Conservation (phyloP, 1,140 invertebrate genomes). For the Dufourea novaeangliae region DNA sequence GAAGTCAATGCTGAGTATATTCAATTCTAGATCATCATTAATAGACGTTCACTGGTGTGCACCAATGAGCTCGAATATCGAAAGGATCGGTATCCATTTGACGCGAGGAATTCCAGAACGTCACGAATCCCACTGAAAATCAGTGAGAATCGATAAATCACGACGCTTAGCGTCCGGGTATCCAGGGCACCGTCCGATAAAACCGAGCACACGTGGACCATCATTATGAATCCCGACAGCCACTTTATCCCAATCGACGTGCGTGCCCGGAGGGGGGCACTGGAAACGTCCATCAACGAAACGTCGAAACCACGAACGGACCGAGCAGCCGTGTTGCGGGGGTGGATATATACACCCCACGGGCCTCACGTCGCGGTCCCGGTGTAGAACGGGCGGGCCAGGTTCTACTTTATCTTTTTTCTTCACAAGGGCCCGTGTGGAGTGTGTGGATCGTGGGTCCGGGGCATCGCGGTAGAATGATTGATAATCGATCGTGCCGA, state of each 20-base stretch:
- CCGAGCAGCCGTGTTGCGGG: conserved; percentile 52
- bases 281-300: conserved; percentile 67
- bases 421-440: not conserved
- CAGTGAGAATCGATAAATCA: conserved; percentile 53
- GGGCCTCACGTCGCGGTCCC: conserved; percentile 27
- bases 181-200: conserved; percentile 50
- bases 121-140: conserved; percentile 1
- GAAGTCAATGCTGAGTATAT: no score
- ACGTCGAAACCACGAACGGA: conserved; percentile 58
- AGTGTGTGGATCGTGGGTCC: conserved; percentile 20
- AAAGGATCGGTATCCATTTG: no score
- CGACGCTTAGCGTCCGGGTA: conserved; percentile 12
- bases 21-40: no score
- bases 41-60: no score
- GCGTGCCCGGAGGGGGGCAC: conserved; percentile 50
- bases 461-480: conserved; percentile 66
- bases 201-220: conserved; percentile 43
- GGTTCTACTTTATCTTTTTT: conserved; percentile 47
- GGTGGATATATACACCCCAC: conserved; percentile 58
- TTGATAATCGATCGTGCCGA: conserved; percentile 74
- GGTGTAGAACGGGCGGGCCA: not conserved
- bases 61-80: no score
- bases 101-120: not conserved
- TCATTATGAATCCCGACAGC: conserved; percentile 63
- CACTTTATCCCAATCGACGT: conserved; percentile 65